These are phyloP conservation scores for Tympanuchus pallidicinctus DNA, from an alignment of 2,113 vertebrate species.

Conservation along the genomic window DNA sequence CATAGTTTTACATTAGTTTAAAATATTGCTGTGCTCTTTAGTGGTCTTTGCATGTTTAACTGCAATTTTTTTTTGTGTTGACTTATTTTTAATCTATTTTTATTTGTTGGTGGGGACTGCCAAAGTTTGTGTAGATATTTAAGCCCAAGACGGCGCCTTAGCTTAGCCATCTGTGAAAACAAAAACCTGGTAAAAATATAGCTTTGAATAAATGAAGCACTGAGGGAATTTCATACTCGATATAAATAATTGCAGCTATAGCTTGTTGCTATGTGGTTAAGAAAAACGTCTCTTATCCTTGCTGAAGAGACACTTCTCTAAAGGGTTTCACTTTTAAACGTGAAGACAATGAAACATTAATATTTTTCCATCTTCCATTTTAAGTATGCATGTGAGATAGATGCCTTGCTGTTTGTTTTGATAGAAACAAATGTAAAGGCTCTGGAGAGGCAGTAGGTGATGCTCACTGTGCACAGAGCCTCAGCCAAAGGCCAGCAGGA, in stretches of 20 bases:
- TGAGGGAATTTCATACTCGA: conserved; percentile 34
- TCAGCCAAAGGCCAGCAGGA: background rate
- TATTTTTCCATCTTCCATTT: background rate
- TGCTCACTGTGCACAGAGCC: background rate
- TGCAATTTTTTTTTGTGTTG: background rate
- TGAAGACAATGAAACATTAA: conserved; percentile 22
- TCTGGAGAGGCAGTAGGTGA: background rate
- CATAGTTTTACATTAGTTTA: conserved; percentile 17
- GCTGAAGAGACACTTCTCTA: conserved; percentile 46
- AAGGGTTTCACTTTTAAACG: conserved; percentile 34
- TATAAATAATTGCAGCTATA: conserved; percentile 62
- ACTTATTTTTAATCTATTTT: conserved; percentile 32
- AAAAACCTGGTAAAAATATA: conserved; percentile 54
- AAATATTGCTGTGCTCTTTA: conserved; percentile 24
- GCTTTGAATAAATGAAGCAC: conserved; percentile 68
- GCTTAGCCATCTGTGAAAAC: conserved; percentile 71
- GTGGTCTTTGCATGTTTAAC: conserved; percentile 16
- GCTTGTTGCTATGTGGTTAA: conserved; percentile 64
- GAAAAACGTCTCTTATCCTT: conserved; percentile 26
- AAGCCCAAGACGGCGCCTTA: conserved; percentile 62
- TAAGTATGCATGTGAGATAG: background rate
- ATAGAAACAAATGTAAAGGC: background rate
- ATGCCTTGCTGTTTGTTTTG: background rate
- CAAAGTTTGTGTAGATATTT: conserved; percentile 60
- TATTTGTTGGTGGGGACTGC: conserved; percentile 60